Evolutionary conservation across 2,797 vertebrate genomes (phyloP).

Genomic region (Alectoris magna): DNA sequence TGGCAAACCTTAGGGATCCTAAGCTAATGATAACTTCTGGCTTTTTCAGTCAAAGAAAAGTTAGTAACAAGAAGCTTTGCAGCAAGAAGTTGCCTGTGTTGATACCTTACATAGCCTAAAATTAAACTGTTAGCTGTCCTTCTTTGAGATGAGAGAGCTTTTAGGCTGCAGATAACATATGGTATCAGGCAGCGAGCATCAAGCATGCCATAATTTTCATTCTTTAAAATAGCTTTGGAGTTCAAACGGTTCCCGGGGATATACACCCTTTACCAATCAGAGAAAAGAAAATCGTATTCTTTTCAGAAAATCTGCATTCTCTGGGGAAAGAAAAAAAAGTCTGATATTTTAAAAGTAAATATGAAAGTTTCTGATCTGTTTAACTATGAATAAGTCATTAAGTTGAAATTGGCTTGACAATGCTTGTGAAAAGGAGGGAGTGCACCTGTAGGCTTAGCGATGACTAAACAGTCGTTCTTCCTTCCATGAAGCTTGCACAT

Average conservation of each 20-base stretch:
- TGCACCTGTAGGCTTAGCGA: neutral
- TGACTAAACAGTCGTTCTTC: neutral
- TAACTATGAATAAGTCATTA: constrained; percentile 1
- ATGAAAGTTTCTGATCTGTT: neutral
- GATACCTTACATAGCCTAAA: neutral
- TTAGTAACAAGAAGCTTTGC: neutral
- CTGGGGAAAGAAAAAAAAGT: accelerated
- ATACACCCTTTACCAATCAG: neutral
- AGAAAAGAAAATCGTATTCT: neutral
- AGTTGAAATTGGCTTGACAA: neutral
- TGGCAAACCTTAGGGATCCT: constrained; percentile 24
- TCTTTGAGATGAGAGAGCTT: constrained; percentile 16
- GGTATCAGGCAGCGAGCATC: neutral
- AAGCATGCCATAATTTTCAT: constrained; percentile 19
- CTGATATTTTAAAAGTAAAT: neutral
- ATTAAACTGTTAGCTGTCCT: neutral
- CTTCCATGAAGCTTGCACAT: neutral
- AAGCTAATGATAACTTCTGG: constrained; percentile 1
- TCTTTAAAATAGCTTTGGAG: constrained; percentile 7
- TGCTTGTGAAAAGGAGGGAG: neutral
- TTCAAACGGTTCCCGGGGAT: neutral
- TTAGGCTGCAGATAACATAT: neutral
- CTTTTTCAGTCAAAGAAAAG: neutral
- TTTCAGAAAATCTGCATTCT: neutral
- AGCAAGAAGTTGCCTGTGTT: neutral